phyloP scores from a whole-genome alignment of 2,797 vertebrate species.

The Manis crassicaudata region DNA sequence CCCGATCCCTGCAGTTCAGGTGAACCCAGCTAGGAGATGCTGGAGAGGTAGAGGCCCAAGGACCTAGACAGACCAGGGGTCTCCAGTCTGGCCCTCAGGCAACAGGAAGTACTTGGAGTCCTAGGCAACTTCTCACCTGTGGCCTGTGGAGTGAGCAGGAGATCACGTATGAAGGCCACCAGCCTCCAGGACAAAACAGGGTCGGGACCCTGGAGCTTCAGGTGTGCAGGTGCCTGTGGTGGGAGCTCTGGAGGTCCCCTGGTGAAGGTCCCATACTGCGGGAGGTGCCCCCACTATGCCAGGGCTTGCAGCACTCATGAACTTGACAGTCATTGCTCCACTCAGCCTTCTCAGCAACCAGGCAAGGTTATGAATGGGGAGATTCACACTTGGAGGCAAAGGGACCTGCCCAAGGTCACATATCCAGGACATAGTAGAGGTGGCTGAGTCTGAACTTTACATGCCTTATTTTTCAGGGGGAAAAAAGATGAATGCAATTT shows the following conservation, averaged over 20 bases:
- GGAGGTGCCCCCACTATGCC: neutral
- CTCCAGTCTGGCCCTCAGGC: neutral
- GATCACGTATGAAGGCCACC: neutral
- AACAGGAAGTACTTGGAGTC: neutral
- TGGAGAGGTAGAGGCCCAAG: neutral
- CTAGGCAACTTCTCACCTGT: neutral
- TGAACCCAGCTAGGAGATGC: neutral
- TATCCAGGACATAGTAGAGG: neutral
- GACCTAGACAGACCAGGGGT: neutral
- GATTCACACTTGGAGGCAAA: neutral
- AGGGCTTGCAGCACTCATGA: neutral
- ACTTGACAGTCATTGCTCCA: neutral
- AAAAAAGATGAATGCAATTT: neutral
- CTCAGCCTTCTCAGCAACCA: too few species aligned
- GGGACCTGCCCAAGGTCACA: neutral
- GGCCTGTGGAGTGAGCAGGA: neutral
- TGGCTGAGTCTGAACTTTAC: neutral
- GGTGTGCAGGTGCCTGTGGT: accelerated
- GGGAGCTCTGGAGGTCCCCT: neutral
- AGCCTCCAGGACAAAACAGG: neutral
- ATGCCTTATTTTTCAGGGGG: neutral
- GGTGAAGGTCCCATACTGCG: neutral
- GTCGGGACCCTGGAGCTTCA: neutral
- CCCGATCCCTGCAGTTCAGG: neutral
- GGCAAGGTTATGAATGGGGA: neutral